Conservation (phyloP, 2,888 invertebrate genomes). For the Patella ulyssiponensis region DNA sequence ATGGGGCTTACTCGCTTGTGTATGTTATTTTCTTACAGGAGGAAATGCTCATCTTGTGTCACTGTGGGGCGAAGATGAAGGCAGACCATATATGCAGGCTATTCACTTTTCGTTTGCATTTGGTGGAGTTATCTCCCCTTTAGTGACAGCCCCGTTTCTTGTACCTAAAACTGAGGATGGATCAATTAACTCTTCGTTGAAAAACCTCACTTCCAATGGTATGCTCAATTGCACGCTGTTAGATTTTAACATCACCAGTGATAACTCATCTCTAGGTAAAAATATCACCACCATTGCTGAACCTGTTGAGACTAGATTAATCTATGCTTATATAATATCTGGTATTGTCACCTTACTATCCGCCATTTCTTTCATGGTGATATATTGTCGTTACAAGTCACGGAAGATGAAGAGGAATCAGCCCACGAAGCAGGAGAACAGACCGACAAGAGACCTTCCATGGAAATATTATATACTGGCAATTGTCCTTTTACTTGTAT, state of each 20-base stretch:
- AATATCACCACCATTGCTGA: slow-evolving; percentile 8
- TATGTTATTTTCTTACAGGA: slow-evolving; percentile 42
- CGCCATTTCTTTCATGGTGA: background rate
- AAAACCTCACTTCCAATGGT: background rate
- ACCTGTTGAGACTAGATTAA: slow-evolving; percentile 3
- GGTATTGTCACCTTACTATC: slow-evolving; percentile 9
- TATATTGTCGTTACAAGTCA: too few relatives aligned
- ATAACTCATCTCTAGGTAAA: background rate
- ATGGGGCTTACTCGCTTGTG: too few relatives aligned
- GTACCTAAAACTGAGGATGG: slow-evolving; percentile 29
- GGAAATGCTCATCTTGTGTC: slow-evolving; percentile 70
- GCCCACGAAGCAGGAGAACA: slow-evolving; percentile 41
- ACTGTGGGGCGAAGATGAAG: slow-evolving; percentile 63
- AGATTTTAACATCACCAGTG: slow-evolving; percentile 13
- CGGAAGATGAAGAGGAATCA: slow-evolving; percentile 8
- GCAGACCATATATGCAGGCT: slow-evolving; percentile 72
- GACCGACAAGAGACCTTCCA: slow-evolving; percentile 27
- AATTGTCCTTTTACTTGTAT: slow-evolving; percentile 60
- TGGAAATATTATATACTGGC: slow-evolving; percentile 48
- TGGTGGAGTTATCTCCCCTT: slow-evolving; percentile 73
- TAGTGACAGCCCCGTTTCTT: slow-evolving; percentile 72
- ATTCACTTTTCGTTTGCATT: slow-evolving; percentile 73
- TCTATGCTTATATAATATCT: slow-evolving; percentile 22
- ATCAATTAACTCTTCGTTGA: background rate
- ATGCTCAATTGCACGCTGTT: too few relatives aligned